phyloP scores from a whole-genome alignment of 2,797 vertebrate genomes.

The Microctenopoma steveboyesi region DNA sequence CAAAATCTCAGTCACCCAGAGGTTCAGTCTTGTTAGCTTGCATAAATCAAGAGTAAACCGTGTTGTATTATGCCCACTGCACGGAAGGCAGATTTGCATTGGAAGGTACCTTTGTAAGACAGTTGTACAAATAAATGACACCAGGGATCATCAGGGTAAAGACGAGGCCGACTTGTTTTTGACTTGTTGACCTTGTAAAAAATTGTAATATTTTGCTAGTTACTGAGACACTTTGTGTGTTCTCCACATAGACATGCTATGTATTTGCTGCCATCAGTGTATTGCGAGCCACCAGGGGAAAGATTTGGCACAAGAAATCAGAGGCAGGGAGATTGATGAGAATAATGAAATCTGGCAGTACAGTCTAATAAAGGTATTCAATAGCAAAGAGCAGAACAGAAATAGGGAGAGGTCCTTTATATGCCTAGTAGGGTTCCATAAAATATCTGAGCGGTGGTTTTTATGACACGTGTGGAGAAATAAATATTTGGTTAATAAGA shows the following conservation, averaged over 20 bases:
- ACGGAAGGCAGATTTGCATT: slow-evolving; percentile 9
- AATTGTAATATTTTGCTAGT: not conserved
- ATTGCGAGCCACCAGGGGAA: not conserved
- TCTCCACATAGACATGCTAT: not conserved
- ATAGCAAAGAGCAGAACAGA: not conserved
- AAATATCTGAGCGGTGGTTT: not conserved
- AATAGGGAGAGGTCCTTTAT: not conserved
- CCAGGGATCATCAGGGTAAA: not conserved
- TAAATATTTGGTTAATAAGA: too few species aligned
- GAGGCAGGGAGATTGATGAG: slow-evolving; percentile 1
- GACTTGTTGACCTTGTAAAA: not conserved
- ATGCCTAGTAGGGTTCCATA: too few species aligned
- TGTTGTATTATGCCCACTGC: slow-evolving; percentile 18
- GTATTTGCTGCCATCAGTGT: slow-evolving; percentile 3
- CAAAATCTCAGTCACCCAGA: slow-evolving; percentile 11
- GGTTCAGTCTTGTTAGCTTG: slow-evolving; percentile 23
- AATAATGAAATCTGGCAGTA: slow-evolving; percentile 23
- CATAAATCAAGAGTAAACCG: slow-evolving; percentile 34
- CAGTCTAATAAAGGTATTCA: not conserved
- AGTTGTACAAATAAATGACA: slow-evolving; percentile 3
- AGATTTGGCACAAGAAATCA: slow-evolving; percentile 1
- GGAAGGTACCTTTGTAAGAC: not conserved
- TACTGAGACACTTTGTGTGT: not conserved
- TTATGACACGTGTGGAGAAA: not conserved
- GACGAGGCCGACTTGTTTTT: slow-evolving; percentile 8